Evolutionary conservation across 35 echinoderm and acorn worm species (phyloP).

Genomic region (Lytechinus pictus): DNA sequence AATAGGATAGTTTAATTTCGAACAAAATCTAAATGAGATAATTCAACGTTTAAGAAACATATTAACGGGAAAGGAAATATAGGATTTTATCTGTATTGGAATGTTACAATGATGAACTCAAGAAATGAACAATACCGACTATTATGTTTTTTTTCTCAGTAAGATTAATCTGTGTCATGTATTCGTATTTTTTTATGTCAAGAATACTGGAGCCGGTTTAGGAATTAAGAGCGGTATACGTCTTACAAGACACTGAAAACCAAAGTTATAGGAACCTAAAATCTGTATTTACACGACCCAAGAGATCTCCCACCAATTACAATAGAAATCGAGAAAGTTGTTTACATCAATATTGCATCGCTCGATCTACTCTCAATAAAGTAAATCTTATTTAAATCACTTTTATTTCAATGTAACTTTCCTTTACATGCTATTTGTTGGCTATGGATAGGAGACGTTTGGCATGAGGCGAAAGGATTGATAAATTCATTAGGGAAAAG

Average conservation of each 20-base stretch:
- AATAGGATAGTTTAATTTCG: not conserved
- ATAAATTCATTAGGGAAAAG: conserved; percentile 19
- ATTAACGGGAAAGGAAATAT: not conserved
- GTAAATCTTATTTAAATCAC: not conserved
- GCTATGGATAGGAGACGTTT: not conserved
- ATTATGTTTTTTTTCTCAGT: not conserved
- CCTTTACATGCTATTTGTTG: not conserved
- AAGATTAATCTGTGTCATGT: not conserved
- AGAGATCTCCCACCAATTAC: not conserved
- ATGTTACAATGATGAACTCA: not conserved
- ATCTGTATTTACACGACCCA: not conserved
- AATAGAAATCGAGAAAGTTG: conserved; percentile 20
- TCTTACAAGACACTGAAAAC: not conserved
- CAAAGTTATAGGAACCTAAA: not conserved
- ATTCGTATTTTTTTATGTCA: not conserved
- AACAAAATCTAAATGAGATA: not conserved
- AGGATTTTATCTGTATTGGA: not conserved
- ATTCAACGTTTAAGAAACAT: conserved; percentile 13
- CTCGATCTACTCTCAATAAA: conserved; percentile 24
- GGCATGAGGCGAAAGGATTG: not conserved
- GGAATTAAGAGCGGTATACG: not conserved
- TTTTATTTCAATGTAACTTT: not conserved
- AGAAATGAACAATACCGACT: not conserved
- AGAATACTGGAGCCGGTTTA: conserved; percentile 16
- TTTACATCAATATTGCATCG: not conserved